These are phyloP conservation scores for Choloepus hoffmanni DNA, from an alignment of 2,113 vertebrate species.

Conservation along the genomic window DNA sequence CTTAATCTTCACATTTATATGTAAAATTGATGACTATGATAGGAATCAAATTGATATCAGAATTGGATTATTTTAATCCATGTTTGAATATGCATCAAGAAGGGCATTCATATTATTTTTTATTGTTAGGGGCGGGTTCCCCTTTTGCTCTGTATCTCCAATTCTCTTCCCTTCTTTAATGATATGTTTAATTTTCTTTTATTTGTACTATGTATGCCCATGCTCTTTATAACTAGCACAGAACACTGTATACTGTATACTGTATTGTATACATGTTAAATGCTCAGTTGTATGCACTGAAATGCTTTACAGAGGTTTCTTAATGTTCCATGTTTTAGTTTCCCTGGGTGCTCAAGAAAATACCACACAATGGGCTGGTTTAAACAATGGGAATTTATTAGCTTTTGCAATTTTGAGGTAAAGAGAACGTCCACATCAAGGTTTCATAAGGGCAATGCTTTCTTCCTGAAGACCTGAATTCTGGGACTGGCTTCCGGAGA, in stretches of 20 bases:
- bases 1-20: not conserved
- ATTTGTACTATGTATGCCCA: not conserved
- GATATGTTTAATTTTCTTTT: not conserved
- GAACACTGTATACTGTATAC: not conserved
- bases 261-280: not conserved
- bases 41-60: not conserved
- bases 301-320: not conserved
- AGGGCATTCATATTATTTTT: not conserved
- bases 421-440: too few relatives aligned
- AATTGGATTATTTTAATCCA: not conserved
- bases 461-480: too few relatives aligned
- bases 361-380: too few relatives aligned
- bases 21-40: not conserved
- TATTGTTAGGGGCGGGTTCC: not conserved
- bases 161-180: not conserved
- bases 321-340: not conserved
- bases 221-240: not conserved
- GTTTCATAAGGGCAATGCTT: too few relatives aligned
- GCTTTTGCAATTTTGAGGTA: too few relatives aligned
- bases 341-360: too few relatives aligned
- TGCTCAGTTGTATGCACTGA: not conserved
- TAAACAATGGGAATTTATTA: too few relatives aligned
- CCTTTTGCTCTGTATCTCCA: not conserved
- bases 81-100: not conserved
- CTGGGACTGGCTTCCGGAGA: too few relatives aligned